Evolutionary conservation across 1,140 invertebrate genomes (phyloP).

Genomic region (Rhizoglyphus robini): DNA sequence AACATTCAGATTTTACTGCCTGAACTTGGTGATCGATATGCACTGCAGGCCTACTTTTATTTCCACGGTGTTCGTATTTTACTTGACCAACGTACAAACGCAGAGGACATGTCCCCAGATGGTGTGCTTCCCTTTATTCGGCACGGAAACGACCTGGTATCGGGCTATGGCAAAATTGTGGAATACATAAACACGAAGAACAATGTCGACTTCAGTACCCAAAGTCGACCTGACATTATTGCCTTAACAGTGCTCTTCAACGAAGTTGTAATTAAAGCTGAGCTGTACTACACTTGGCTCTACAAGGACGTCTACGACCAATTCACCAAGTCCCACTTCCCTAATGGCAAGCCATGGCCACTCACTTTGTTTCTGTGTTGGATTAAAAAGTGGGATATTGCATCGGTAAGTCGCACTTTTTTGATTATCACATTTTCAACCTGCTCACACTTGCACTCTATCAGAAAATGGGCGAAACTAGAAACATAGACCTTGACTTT

Average conservation of each 20-base stretch:
- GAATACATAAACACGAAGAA: background rate
- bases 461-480: background rate
- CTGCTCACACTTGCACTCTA: background rate
- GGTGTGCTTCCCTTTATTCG: background rate
- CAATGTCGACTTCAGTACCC: background rate
- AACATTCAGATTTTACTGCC: constrained; percentile 5
- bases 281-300: constrained; percentile 4
- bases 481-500: constrained; percentile 4
- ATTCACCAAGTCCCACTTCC: background rate
- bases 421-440: background rate
- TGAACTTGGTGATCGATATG: background rate
- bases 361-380: background rate
- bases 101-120: constrained; percentile 6
- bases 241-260: background rate
- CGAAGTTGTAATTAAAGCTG: background rate
- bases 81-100: constrained; percentile 1
- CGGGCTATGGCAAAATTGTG: background rate
- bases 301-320: background rate
- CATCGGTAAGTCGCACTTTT: background rate
- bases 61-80: background rate
- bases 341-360: constrained; percentile 5
- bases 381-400: background rate
- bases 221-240: background rate
- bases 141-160: background rate
- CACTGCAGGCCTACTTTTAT: background rate